Base-by-base conservation (phyloP, 2,797 vertebrate genomes). In the Vipera latastei region DNA sequence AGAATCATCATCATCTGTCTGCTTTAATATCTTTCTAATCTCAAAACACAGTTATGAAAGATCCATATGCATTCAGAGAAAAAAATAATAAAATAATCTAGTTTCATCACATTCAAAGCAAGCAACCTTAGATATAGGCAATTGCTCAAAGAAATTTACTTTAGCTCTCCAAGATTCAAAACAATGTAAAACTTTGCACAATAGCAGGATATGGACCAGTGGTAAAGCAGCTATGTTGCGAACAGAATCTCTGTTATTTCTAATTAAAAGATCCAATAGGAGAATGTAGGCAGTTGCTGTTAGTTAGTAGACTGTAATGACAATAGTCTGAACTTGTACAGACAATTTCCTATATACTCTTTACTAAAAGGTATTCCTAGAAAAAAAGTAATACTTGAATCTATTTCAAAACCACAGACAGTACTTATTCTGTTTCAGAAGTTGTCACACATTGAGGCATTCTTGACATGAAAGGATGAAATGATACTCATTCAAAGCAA, bases 401-500 rank as follows among this genome's bases (percentile, higher is more conserved):
- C 32, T 63, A 11, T 8, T 55, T 16, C 14, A 89, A 93, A 91
- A 11, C 59, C 78, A 90, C n/a, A 93, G 69, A 69, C 2, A 55
- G 55, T 32, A 78, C 38, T 90, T 60, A n/a, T 38, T 78, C 57
- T 85, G 32, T 11, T 9, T 83, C 7, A 26, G 44, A 6, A 9
- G 28, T 61, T 56, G 56, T 38, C 57, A 51, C 38, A 65, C 1
- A 65, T 0, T 51, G 44, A 83, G n/a, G 25, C 26, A 63, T 88
- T 60, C 20, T 91, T 89, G 7, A 55, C 26, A 85, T 22, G 25
- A 38, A 38, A 59, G 48, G 38, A 89, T 63, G 26, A 63, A 88
- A 87, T 93, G 60, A 91, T 44, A 87, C 91, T 95, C 90, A 51
- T 95, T 91, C 63, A 73, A 91, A 88, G 69, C 56, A 91, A 56